Conservation (phyloP, 2,888 invertebrate genomes). For the Ophion costatus region DNA sequence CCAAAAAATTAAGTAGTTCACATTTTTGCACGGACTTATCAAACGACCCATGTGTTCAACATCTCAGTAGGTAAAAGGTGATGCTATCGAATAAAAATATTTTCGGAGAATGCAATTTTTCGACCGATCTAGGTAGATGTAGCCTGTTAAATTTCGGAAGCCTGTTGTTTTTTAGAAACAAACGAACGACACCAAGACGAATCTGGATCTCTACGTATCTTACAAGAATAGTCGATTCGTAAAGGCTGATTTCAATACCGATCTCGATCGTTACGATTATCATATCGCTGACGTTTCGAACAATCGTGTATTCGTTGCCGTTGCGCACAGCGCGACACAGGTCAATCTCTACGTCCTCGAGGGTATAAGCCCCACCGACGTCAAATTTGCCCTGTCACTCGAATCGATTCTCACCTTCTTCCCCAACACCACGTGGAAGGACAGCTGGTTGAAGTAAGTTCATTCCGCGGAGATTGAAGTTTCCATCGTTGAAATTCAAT, state of each 20-base stretch:
- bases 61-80: no score
- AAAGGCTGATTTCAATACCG: constrained; percentile 90
- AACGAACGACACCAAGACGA: constrained; percentile 75
- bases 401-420: constrained; percentile 93
- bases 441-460: constrained; percentile 92
- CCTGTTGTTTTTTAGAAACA: constrained; percentile 56
- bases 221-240: constrained; percentile 89
- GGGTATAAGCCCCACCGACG: constrained; percentile 86
- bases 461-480: constrained; percentile 54
- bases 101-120: no score
- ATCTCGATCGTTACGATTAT: constrained; percentile 88
- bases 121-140: no score
- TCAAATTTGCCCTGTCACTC: constrained; percentile 90
- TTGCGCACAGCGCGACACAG: constrained; percentile 89
- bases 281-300: constrained; percentile 94
- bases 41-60: no score
- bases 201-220: constrained; percentile 90
- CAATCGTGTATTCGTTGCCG: constrained; percentile 92
- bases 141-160: neutral
- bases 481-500: neutral
- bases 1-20: no score
- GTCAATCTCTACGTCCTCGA: constrained; percentile 94
- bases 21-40: no score
- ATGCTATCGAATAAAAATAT: no score
- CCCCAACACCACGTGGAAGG: constrained; percentile 92